phyloP scores from a whole-genome alignment of 2,888 invertebrate species.

The Pecten maximus region DNA sequence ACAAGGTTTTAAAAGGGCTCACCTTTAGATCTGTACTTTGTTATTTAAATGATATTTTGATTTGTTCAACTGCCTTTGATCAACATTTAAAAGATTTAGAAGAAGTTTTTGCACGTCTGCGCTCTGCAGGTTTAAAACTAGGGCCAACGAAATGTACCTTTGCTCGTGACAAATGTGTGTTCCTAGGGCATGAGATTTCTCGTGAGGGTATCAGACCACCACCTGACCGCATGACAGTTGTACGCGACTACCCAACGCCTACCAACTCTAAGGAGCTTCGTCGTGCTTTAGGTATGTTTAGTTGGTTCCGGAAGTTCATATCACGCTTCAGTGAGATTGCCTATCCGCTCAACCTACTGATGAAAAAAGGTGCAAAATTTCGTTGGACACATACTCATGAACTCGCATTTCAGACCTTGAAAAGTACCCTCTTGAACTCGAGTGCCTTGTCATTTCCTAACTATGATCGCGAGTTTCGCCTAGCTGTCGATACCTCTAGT shows the following conservation, averaged over 20 bases:
- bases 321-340: conserved; percentile 50
- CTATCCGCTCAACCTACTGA: conserved; percentile 45
- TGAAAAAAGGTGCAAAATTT: conserved; percentile 11
- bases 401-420: conserved; percentile 47
- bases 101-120: conserved; percentile 48
- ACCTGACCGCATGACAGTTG: conserved; percentile 45
- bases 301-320: conserved; percentile 60
- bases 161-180: conserved; percentile 45
- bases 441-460: conserved; percentile 51
- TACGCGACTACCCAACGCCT: conserved; percentile 52
- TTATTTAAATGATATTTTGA: conserved; percentile 53
- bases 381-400: conserved; percentile 39
- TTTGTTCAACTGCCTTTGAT: conserved; percentile 50
- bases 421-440: conserved; percentile 42
- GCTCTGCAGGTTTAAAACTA: conserved; percentile 42
- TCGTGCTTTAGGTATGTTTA: conserved; percentile 56
- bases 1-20: conserved; percentile 51
- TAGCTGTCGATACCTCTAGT: conserved; percentile 52
- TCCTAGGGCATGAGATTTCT: conserved; percentile 50
- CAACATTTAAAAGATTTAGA: conserved; percentile 49
- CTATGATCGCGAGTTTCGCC: conserved; percentile 50
- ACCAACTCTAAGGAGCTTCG: conserved; percentile 50
- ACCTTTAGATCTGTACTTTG: conserved; percentile 51
- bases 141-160: conserved; percentile 50
- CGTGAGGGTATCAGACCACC: conserved; percentile 50